Evolutionary conservation across 1,140 invertebrate genomes (phyloP).

Genomic region (Steinernema khuongi): DNA sequence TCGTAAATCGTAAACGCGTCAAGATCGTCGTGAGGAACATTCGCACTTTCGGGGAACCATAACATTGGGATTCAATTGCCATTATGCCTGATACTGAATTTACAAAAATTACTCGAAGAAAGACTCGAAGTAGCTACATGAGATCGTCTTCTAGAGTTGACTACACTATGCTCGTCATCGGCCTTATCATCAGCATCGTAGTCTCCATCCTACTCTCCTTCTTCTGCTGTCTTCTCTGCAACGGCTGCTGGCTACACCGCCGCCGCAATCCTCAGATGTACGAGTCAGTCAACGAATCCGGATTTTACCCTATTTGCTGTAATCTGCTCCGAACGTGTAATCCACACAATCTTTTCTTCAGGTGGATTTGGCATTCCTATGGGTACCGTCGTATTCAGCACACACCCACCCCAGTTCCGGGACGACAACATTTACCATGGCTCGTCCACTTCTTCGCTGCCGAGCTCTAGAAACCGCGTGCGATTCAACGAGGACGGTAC

Average conservation of each 20-base stretch:
- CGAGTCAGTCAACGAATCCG: constrained; percentile 37
- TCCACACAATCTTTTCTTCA: constrained; percentile 26
- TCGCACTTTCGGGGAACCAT: neutral
- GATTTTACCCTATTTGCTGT: constrained; percentile 43
- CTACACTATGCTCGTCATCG: constrained; percentile 37
- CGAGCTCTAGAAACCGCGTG: constrained; percentile 23
- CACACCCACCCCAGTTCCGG: constrained; percentile 41
- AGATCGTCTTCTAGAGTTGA: constrained; percentile 37
- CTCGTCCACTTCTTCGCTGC: constrained; percentile 32
- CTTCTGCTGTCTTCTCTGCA: constrained; percentile 44
- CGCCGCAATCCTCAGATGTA: constrained; percentile 39
- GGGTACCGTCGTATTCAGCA: constrained; percentile 42
- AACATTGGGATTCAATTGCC: neutral
- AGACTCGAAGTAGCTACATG: too few relatives aligned
- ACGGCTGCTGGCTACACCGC: constrained; percentile 43
- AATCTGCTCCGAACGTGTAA: too few relatives aligned
- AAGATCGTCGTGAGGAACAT: neutral
- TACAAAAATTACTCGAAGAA: too few relatives aligned
- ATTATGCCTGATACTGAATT: constrained; percentile 2
- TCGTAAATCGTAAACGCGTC: neutral
- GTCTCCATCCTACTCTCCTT: constrained; percentile 40
- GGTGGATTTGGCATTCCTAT: constrained; percentile 43
- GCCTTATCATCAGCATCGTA: constrained; percentile 32
- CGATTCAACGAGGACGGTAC: constrained; percentile 44
- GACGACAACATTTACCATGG: constrained; percentile 37